A percentile compares a stretch with the other conserved stretches of the same genome.
These are phyloP conservation scores for Ochropleura plecta DNA, from an alignment of 2,888 invertebrate genomes.

Conservation along the genomic window DNA sequence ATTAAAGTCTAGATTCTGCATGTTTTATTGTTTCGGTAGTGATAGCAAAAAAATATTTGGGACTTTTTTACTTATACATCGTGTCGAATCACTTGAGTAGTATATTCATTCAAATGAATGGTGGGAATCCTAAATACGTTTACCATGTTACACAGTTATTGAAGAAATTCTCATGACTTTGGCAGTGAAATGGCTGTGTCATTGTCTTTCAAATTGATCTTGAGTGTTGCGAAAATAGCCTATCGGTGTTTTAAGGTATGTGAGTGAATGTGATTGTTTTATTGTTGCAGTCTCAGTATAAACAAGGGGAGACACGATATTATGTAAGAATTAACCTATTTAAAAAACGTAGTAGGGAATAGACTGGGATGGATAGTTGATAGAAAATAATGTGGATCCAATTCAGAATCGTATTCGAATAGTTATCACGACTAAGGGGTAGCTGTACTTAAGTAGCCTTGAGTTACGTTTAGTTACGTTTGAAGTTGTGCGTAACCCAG, in stretches of 20 bases:
- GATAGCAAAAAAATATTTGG: background rate
- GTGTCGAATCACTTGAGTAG: conserved; percentile 12
- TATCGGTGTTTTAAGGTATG: background rate
- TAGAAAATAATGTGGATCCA: background rate
- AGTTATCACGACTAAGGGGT: background rate
- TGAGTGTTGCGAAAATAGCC: background rate
- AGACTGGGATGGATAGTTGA: background rate
- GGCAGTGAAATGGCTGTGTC: conserved; percentile 13
- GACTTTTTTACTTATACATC: background rate
- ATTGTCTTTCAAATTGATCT: conserved; percentile 21
- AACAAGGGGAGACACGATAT: background rate
- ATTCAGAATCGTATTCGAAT: no score
- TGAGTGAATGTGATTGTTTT: background rate
- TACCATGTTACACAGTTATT: conserved; percentile 10
- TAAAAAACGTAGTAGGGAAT: background rate
- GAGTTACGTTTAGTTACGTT: background rate
- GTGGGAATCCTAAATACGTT: conserved; percentile 16
- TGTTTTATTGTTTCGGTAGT: background rate
- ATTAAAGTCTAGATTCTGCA: background rate
- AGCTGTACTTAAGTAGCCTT: background rate
- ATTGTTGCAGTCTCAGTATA: background rate
- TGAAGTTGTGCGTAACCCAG: background rate
- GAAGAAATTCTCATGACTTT: conserved; percentile 3
- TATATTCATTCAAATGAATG: conserved; percentile 9
- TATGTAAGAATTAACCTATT: background rate